phyloP scores from a whole-genome alignment of 2,888 invertebrate genomes.

The Carpatolechia fugitivella region DNA sequence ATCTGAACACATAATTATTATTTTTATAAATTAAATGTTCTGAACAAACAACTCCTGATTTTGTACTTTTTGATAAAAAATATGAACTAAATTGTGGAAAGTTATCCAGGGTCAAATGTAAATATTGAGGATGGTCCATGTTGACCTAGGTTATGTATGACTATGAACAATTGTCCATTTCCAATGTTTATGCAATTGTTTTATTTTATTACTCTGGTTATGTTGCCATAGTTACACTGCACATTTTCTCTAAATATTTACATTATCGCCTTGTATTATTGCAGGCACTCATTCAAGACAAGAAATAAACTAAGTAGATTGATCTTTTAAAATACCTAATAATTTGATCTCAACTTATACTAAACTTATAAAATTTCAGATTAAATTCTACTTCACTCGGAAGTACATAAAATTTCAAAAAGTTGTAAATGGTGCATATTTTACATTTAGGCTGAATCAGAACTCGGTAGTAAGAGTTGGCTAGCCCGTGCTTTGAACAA shows the following conservation, averaged over 20 bases:
- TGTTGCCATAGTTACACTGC: too few species aligned
- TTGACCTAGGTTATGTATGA: too few species aligned
- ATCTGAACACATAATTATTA: slow-evolving; percentile 2
- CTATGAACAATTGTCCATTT: too few species aligned
- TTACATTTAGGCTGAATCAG: slow-evolving; percentile 4
- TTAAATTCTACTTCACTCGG: slow-evolving; percentile 14
- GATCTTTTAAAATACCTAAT: background rate
- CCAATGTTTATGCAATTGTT: too few species aligned
- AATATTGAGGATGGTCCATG: too few species aligned
- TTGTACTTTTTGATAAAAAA: background rate
- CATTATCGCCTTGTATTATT: background rate
- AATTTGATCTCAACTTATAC: background rate
- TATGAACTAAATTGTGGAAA: too few species aligned
- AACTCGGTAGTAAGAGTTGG: background rate
- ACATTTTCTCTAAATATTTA: too few species aligned
- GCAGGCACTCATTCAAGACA: background rate
- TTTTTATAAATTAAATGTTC: background rate
- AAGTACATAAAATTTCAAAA: background rate
- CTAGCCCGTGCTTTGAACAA: background rate
- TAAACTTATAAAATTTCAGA: slow-evolving; percentile 37
- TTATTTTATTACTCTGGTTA: too few species aligned
- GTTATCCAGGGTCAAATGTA: too few species aligned
- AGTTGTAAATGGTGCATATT: slow-evolving; percentile 13
- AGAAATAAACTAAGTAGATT: slow-evolving; percentile 1
- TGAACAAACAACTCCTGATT: background rate